Base-by-base conservation (phyloP, 2,113 vertebrate genomes). In the Rhineura floridana region DNA sequence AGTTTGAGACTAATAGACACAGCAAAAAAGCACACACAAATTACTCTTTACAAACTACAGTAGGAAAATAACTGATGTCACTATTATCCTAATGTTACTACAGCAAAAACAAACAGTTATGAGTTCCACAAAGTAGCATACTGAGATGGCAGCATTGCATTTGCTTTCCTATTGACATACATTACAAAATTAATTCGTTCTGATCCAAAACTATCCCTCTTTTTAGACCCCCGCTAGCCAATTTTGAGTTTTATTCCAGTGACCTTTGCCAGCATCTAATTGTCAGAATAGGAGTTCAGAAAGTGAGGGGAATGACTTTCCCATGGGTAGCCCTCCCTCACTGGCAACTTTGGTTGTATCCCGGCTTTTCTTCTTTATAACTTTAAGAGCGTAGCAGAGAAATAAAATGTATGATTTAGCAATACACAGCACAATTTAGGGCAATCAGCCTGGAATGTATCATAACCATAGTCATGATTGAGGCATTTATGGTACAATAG, bases 261-360 rank as follows among this genome's bases (percentile, higher is more conserved):
- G 30, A 72, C 17, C 3, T 72, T 72, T 46, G 28, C 36, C 82
- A 72, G 15, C 28, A 30, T 3, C 89, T 84, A n/a, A n/a, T n/a
- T n/a, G n/a, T n/a, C 77, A 82, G 12, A 78, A 11, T 85, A 87
- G 19, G 36, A 82, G 23, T 88, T 90, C 36, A 84, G 88, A 88
- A 72, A 39, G n/a, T 15, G 69, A 76, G 25, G 1, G 6, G 44
- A 28, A 39, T 44, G 44, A 2, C 42, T 72, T 28, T 46, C 48
- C 23, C 44, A 76, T 28, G 44, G 21, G 36, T 42, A 62, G 6
- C 33, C 3, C 10, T 5, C 30, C 25, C 52, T 62, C 28, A 28
- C 1, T 39, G 73, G 17, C 23, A 76, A 21, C 69, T 11, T n/a
- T 39, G 21, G 36, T 12, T 3, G 19, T 30, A 28, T 28, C 62